These are phyloP conservation scores for Sebastes elongatus DNA, from an alignment of 2,797 vertebrate species.

Conservation along the genomic window DNA sequence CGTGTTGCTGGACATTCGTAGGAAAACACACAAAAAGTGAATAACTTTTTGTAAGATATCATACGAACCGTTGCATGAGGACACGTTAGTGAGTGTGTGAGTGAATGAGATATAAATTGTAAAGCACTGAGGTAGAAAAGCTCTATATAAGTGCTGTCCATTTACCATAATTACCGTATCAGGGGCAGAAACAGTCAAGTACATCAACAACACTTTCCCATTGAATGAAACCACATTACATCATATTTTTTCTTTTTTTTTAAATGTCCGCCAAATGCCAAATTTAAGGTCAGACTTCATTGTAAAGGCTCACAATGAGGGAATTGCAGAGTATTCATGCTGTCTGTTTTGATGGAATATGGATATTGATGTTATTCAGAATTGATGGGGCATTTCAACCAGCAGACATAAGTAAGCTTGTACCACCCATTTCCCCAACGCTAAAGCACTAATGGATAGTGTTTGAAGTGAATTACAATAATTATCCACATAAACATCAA, in stretches of 20 bases:
- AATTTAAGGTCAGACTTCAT: constrained; percentile 62
- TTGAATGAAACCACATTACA: constrained; percentile 60
- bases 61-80: too few species aligned
- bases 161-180: constrained; percentile 45
- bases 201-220: constrained; percentile 43
- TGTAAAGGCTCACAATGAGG: constrained; percentile 63
- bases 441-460: constrained; percentile 71
- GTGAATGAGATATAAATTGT: background rate
- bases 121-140: background rate
- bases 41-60: too few species aligned
- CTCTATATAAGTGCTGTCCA: background rate
- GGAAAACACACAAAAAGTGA: too few species aligned
- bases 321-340: constrained; percentile 51
- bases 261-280: constrained; percentile 55
- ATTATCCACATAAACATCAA: constrained; percentile 78
- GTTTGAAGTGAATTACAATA: constrained; percentile 80
- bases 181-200: constrained; percentile 25
- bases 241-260: background rate
- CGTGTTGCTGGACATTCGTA: too few species aligned
- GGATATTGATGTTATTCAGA: constrained; percentile 66
- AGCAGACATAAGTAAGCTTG: constrained; percentile 68
- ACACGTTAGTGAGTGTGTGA: too few species aligned
- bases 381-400: constrained; percentile 64
- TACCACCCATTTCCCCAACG: constrained; percentile 62
- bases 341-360: constrained; percentile 58